phyloP scores from a whole-genome alignment of 1,140 invertebrate species.

The Manduca sexta region DNA sequence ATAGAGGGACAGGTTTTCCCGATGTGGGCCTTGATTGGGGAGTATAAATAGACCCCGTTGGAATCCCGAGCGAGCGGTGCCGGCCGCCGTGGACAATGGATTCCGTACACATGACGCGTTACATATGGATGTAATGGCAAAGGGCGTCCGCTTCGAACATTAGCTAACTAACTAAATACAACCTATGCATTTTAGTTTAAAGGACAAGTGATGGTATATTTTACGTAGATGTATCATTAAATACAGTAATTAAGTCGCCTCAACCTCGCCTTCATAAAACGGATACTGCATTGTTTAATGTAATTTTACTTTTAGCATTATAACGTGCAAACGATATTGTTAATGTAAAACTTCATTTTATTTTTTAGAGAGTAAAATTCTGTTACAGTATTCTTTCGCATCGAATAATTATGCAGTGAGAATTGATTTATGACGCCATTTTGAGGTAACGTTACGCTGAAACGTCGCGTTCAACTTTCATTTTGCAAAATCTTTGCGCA shows the following conservation, averaged over 20 bases:
- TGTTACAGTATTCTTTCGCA: too few relatives aligned
- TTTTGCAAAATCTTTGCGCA: background rate
- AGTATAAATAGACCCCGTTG: conserved; percentile 55
- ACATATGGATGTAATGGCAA: conserved; percentile 63
- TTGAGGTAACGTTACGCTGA: conserved; percentile 6
- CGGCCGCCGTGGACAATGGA: conserved; percentile 56
- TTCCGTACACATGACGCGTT: conserved; percentile 60
- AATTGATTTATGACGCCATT: background rate
- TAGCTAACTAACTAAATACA: conserved; percentile 13
- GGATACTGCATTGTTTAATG: too few relatives aligned
- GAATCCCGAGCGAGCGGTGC: conserved; percentile 30
- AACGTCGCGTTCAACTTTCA: background rate
- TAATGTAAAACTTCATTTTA: too few relatives aligned
- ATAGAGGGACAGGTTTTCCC: conserved; percentile 27
- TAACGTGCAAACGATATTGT: too few relatives aligned
- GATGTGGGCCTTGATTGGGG: conserved; percentile 43
- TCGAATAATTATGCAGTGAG: too few relatives aligned
- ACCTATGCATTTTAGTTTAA: too few relatives aligned
- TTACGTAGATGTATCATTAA: too few relatives aligned
- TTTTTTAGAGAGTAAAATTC: too few relatives aligned
- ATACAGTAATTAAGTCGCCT: too few relatives aligned
- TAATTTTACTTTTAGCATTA: too few relatives aligned
- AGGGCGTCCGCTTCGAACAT: conserved; percentile 41
- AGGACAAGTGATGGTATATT: too few relatives aligned
- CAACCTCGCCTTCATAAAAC: too few relatives aligned